Conservation (phyloP, 1,140 invertebrate genomes). For the Philopotamus ludificatus region DNA sequence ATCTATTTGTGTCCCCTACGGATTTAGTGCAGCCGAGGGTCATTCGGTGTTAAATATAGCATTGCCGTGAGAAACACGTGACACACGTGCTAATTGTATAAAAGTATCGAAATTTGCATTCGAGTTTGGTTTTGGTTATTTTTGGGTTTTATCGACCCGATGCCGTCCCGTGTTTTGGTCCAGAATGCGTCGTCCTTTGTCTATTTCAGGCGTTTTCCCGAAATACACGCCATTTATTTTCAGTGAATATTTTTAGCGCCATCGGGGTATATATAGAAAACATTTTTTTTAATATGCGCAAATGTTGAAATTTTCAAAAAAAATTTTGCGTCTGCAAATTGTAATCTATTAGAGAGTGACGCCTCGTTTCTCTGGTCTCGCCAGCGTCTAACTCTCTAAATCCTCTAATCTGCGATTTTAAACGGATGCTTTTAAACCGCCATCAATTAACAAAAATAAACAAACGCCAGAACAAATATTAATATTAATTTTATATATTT, state of each 20-base stretch:
- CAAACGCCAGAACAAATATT: no score
- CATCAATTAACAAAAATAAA: no score
- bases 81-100: neutral
- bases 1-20: conserved; percentile 25
- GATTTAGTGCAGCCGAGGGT: conserved; percentile 36
- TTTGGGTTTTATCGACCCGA: neutral
- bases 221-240: neutral
- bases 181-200: neutral
- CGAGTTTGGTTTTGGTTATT: neutral
- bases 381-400: no score
- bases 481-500: no score
- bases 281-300: no score
- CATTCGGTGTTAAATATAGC: conserved; percentile 33
- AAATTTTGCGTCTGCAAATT: no score
- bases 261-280: no score
- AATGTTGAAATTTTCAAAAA: no score
- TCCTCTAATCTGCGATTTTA: no score
- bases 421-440: no score
- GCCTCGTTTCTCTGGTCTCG: no score
- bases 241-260: neutral
- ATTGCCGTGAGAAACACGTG: neutral
- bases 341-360: no score
- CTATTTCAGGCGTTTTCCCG: neutral
- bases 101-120: neutral
- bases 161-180: neutral